Percentiles rank a stretch among this genome's conserved stretches.
These are phyloP conservation scores for Temnothorax rugatulus DNA, from an alignment of 2,888 invertebrate species.

Conservation along the genomic window DNA sequence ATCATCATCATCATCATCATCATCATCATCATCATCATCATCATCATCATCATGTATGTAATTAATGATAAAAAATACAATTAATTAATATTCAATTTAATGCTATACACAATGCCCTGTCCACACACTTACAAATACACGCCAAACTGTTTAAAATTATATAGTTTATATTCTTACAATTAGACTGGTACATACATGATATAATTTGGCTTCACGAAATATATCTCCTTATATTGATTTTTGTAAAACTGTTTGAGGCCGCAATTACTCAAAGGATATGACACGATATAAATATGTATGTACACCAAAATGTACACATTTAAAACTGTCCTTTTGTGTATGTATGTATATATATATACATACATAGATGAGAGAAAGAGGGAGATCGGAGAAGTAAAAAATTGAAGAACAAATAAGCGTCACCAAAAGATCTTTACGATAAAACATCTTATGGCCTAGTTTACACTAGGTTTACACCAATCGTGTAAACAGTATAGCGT, in stretches of 20 bases:
- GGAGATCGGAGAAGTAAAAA: background rate
- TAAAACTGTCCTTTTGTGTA: background rate
- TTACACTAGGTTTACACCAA: too few species aligned
- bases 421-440: background rate
- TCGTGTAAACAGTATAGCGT: too few species aligned
- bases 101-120: background rate
- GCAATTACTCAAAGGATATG: background rate
- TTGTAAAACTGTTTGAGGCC: background rate
- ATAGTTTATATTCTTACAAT: background rate
- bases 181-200: conserved; percentile 15
- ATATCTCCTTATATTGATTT: background rate
- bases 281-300: background rate
- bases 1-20: background rate
- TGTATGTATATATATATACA: too few species aligned
- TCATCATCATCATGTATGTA: background rate
- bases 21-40: background rate
- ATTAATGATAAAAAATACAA: background rate
- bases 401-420: background rate
- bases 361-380: background rate
- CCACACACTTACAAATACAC: background rate
- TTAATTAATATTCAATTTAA: background rate
- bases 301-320: background rate
- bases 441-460: too few species aligned
- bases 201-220: background rate
- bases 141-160: background rate